Evolutionary conservation across 1,140 invertebrate genomes (phyloP), one percentile per base, ranked within the genome.

Genomic region (Hesperophylax magnus): DNA sequence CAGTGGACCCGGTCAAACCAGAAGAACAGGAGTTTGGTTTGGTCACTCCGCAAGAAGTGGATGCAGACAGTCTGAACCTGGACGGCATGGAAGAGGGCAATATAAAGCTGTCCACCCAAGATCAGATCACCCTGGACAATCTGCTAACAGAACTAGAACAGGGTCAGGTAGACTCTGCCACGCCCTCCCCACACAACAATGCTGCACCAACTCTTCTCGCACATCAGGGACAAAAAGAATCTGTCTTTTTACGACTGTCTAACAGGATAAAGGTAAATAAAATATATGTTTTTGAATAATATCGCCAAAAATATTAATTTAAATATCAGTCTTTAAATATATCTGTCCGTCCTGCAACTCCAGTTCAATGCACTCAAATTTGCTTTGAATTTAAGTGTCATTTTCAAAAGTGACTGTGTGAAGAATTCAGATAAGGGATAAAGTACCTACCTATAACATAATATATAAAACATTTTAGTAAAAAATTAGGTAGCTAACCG

Each of bases 241-340:
- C 97, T 4, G 96, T 99, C 24, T 98, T 99, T 87, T 93, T 99
- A 84, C 92, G 98, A 82, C 90, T 99, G 27, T 97, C 96, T 52
- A 99, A 99, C 89, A 94, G 97, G 85, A 98, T 99, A 31, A 98
- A 98, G 93, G 95, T 96, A 86, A 86, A 87, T 85, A 54, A 52
- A 15, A 17, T 47, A 47, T 14, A 14, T 34, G 1, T 27, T 27
- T 27, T 27, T 2, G 2, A 27, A 2, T 27, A 27, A 27, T 27
- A 2, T 3, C 7, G n/a, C n/a, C n/a, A n/a, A n/a, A n/a, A n/a
- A n/a, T n/a, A n/a, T n/a, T n/a, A n/a, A n/a, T n/a, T n/a, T n/a
- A n/a, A n/a, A n/a, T n/a, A n/a, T n/a, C n/a, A n/a, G n/a, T n/a
- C n/a, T n/a, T n/a, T n/a, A n/a, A n/a, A n/a, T n/a, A n/a, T n/a